Percentiles rank a stretch among this genome's conserved stretches.
Evolutionary conservation across 2,888 invertebrate genomes (phyloP).

Genomic region (Trichopoda pennipes): DNA sequence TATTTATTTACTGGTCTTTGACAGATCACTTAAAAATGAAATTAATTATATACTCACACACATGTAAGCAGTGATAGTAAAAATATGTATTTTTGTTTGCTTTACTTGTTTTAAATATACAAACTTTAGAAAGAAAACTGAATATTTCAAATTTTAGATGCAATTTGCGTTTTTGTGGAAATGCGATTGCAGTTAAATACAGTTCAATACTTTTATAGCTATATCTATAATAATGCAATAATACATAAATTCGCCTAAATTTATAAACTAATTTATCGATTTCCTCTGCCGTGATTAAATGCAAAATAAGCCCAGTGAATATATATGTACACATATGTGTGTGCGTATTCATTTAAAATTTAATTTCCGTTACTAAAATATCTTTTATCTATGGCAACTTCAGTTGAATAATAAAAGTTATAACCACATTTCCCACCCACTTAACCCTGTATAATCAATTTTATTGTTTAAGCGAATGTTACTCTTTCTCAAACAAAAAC

Average conservation of each 20-base stretch:
- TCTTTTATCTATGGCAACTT: slow-evolving; percentile 31
- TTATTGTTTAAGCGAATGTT: slow-evolving; percentile 35
- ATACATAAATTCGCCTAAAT: no score
- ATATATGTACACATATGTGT: neutral
- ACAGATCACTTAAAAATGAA: slow-evolving; percentile 28
- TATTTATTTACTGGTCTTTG: slow-evolving; percentile 44
- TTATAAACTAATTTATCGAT: no score
- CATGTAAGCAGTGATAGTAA: neutral
- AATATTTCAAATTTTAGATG: no score
- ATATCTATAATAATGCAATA: no score
- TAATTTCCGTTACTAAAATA: slow-evolving; percentile 58
- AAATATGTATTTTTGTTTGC: neutral
- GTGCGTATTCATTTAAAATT: slow-evolving; percentile 7
- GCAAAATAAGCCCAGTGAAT: neutral
- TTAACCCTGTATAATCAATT: slow-evolving; percentile 18
- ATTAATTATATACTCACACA: neutral
- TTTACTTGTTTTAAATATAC: no score
- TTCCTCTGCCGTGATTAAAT: neutral
- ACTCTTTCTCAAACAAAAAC: slow-evolving; percentile 1
- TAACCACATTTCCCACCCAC: slow-evolving; percentile 5
- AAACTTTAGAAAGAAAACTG: no score
- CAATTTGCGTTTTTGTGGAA: no score
- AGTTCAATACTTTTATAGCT: no score
- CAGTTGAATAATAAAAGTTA: neutral
- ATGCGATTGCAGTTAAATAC: no score